A percentile compares a stretch with the other conserved stretches of the same genome.
These are phyloP conservation scores for Drosophila cognata DNA, from an alignment of 2,888 invertebrate species.

Conservation along the genomic window DNA sequence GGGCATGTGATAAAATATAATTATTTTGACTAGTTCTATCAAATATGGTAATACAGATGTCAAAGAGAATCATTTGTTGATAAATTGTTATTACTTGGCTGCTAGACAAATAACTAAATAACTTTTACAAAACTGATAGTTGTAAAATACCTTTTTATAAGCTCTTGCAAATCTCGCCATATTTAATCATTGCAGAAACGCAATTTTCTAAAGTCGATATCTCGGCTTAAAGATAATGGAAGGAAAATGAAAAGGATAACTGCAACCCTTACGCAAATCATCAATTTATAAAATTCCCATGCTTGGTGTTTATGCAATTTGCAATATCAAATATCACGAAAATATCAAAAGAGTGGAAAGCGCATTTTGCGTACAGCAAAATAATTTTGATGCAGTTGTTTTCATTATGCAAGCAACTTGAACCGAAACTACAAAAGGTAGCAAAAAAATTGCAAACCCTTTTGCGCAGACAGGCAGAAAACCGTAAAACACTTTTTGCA, in stretches of 20 bases:
- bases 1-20: neutral
- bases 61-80: neutral
- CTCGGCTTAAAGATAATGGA: slow-evolving; percentile 11
- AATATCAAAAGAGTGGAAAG: slow-evolving; percentile 51
- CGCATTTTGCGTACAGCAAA: slow-evolving; percentile 61
- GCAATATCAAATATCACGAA: slow-evolving; percentile 71
- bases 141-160: neutral
- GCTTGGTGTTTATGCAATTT: slow-evolving; percentile 73
- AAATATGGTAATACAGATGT: neutral
- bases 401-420: slow-evolving; percentile 19
- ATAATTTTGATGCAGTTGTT: slow-evolving; percentile 51
- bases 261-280: slow-evolving; percentile 63
- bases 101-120: neutral
- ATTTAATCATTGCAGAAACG: neutral
- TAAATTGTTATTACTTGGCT: neutral
- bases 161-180: neutral
- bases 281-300: slow-evolving; percentile 75
- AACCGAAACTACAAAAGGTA: slow-evolving; percentile 28
- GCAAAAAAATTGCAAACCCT: slow-evolving; percentile 36
- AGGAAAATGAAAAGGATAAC: slow-evolving; percentile 16
- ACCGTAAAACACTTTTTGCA: slow-evolving; percentile 65
- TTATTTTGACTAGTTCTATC: neutral
- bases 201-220: slow-evolving; percentile 36
- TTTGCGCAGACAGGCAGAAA: slow-evolving; percentile 71
- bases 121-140: fast-evolving